Conservation (phyloP, 2,888 invertebrate species). For the Eristalinus sepulchralis region DNA sequence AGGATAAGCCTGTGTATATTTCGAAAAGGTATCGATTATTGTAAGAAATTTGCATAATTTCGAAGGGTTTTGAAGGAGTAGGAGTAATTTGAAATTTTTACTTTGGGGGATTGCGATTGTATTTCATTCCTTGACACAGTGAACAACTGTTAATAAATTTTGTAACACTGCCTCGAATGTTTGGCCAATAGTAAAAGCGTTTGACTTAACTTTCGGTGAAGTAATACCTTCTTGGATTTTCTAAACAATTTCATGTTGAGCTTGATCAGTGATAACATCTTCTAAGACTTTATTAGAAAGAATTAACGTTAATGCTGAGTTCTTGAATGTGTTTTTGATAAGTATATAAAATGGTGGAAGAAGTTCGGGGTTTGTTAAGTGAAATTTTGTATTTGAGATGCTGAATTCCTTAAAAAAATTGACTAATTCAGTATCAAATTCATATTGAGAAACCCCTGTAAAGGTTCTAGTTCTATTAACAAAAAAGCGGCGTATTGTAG, state of each 20-base stretch:
- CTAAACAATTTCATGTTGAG: conserved; percentile 49
- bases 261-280: conserved; percentile 32
- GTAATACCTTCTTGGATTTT: conserved; percentile 52
- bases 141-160: conserved; percentile 26
- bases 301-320: conserved; percentile 22
- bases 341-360: conserved; percentile 8
- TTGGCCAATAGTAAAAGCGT: conserved; percentile 15
- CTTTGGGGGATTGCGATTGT: conserved; percentile 29
- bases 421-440: conserved; percentile 30
- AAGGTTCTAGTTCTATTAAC: conserved; percentile 11
- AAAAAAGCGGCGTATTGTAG: conserved; percentile 21
- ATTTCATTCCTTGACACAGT: conserved; percentile 36
- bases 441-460: conserved; percentile 12
- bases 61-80: conserved; percentile 32
- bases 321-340: conserved; percentile 31
- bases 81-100: conserved; percentile 16
- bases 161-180: conserved; percentile 7
- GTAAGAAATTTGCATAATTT: conserved; percentile 20
- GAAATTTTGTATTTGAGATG: conserved; percentile 20
- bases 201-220: conserved; percentile 39
- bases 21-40: too few relatives aligned
- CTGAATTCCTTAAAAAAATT: conserved; percentile 43
- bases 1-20: too few relatives aligned
- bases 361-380: conserved; percentile 29
- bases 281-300: conserved; percentile 13